Base-by-base conservation (phyloP, 2,888 invertebrate genomes). In the Lycaena phlaeas region DNA sequence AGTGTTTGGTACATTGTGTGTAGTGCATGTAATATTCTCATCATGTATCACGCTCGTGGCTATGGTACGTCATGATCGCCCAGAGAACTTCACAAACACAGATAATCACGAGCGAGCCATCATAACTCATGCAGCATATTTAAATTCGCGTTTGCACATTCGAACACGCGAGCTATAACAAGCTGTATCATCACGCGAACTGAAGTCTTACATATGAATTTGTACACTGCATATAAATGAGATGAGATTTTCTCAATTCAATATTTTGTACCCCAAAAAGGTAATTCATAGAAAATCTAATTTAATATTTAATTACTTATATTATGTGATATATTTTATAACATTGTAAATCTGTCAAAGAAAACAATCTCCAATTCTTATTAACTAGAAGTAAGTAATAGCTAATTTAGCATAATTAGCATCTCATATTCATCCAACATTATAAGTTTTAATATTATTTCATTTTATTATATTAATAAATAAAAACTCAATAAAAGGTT, bases 111-210 rank as follows among this genome's bases (percentile, higher is more conserved):
- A 64, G 62, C 61, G 59, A 61, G 56, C 55, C 52, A 51, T 54
- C 60, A 60, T 62, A 62, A 61, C 59, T 61, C 56, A 62, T 58
- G 49, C 40, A 42, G 52, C 46, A 50, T 49, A 55, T 57, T 68
- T 64, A 70, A 69, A 68, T 65, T 61, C 64, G 55, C 58, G 57
- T 64, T 65, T 64, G 56, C 58, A 61, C 62, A 59, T 68, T 61
- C 61, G 59, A 57, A 50, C 72, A 71, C 68, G 67, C 70, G 61
- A 67, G 59, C 56, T 56, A 56, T 59, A 61, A 61, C 62, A 56
- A 60, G 50, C 49, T 46, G 51, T 59, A 64, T 64, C n/a, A 64
- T 64, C 72, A 71, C 63, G 69, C 67, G 58, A 69, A 47, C n/a
- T n/a, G n/a, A n/a, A n/a, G n/a, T n/a, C n/a, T 43, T 42, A 50